Percentiles rank a stretch among this genome's conserved stretches.
Conservation (phyloP, 37 sponge, comb jelly and placozoan genomes). For the Hexactinellida sp. region DNA sequence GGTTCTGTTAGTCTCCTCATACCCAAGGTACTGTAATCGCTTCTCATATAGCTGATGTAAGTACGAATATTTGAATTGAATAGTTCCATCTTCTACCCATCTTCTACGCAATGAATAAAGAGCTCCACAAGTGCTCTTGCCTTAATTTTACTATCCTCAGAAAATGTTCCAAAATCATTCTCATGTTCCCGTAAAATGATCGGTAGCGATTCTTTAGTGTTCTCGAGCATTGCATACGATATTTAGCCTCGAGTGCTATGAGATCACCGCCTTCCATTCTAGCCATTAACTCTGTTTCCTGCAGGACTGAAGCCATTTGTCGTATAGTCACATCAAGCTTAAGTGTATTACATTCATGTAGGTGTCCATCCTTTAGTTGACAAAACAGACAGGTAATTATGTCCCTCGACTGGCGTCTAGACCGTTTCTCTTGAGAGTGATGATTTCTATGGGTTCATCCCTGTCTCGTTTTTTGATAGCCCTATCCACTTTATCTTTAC, state of each 20-base stretch:
- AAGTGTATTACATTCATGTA: not conserved
- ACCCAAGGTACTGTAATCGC: not conserved
- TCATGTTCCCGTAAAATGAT: not conserved
- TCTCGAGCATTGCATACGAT: slow-evolving; percentile 6
- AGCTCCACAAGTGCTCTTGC: slow-evolving; percentile 20
- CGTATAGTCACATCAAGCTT: not conserved
- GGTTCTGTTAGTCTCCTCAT: not conserved
- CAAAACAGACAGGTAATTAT: no score
- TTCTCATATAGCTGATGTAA: slow-evolving; percentile 11
- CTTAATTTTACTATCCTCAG: no score
- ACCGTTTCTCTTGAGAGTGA: not conserved
- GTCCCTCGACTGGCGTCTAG: no score
- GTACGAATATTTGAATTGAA: slow-evolving; percentile 6
- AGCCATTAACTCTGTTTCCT: not conserved
- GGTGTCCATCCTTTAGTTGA: not conserved
- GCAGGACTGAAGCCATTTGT: not conserved
- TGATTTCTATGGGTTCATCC: no score
- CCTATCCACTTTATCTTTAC: not conserved
- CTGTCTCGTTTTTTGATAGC: not conserved
- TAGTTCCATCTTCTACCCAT: slow-evolving; percentile 18
- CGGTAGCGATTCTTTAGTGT: slow-evolving; percentile 9
- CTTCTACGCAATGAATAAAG: not conserved
- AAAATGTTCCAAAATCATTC: no score
- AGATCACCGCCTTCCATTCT: slow-evolving; percentile 5
- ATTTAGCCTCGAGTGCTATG: slow-evolving; percentile 18